Percentiles rank a stretch among this genome's conserved stretches.
phyloP scores from a whole-genome alignment of 2,113 vertebrate species.

The Neogobius melanostomus region DNA sequence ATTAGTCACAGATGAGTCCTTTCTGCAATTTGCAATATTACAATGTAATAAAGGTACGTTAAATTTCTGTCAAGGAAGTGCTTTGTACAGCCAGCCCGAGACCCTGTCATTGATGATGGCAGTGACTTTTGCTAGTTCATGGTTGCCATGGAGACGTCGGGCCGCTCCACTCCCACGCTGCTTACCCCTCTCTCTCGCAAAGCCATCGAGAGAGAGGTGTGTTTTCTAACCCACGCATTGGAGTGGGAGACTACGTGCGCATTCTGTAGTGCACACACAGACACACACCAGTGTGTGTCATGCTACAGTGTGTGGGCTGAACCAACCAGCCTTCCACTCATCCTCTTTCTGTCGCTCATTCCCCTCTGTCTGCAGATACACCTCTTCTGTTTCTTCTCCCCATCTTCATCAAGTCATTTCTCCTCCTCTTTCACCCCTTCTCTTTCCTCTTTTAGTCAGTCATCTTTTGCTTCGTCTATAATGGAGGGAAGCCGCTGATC shows the following conservation, averaged over 20 bases:
- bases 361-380: constrained; percentile 48
- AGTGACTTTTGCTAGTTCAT: constrained; percentile 21
- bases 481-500: constrained; percentile 63
- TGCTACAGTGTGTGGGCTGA: constrained; percentile 72
- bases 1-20: neutral
- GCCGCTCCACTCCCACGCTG: constrained; percentile 68
- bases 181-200: constrained; percentile 37
- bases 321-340: constrained; percentile 65
- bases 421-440: constrained; percentile 12
- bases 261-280: constrained; percentile 31
- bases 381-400: constrained; percentile 36
- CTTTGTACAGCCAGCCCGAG: neutral
- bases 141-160: constrained; percentile 57
- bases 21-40: neutral
- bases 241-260: constrained; percentile 69
- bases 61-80: neutral
- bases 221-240: constrained; percentile 73
- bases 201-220: constrained; percentile 57
- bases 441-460: constrained; percentile 40
- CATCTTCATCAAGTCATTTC: constrained; percentile 33
- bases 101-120: constrained; percentile 11
- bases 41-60: neutral
- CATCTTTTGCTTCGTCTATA: constrained; percentile 50
- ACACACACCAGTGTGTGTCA: constrained; percentile 53
- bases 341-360: constrained; percentile 43